Conservation (phyloP, 2,113 vertebrate genomes). For the Aphyosemion australe region DNA sequence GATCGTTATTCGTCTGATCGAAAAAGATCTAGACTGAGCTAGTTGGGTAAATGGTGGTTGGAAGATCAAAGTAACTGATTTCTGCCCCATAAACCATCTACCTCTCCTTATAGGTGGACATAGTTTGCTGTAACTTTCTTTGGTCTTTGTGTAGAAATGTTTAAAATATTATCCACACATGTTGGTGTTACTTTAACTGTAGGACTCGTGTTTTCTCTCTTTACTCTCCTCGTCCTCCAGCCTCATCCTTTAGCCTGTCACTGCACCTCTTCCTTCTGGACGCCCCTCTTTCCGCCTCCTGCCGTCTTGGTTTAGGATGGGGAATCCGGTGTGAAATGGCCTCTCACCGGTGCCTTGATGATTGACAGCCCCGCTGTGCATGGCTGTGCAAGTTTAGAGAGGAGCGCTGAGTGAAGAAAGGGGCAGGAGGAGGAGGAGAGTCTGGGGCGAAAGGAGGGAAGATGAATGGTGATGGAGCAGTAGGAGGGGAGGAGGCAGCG, state of each 20-base stretch:
- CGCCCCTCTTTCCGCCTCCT: slow-evolving; percentile 1
- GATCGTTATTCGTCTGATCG: too few species aligned
- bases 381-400: slow-evolving; percentile 25
- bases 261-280: slow-evolving; percentile 20
- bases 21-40: too few species aligned
- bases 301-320: slow-evolving; percentile 42
- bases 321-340: slow-evolving; percentile 59
- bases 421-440: slow-evolving; percentile 16
- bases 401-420: slow-evolving; percentile 13
- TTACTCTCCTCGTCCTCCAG: slow-evolving; percentile 13
- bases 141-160: too few species aligned
- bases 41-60: too few species aligned
- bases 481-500: slow-evolving; percentile 2
- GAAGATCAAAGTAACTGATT: too few species aligned
- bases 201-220: slow-evolving; percentile 1
- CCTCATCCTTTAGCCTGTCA: slow-evolving; percentile 45
- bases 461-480: slow-evolving; percentile 55
- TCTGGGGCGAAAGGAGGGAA: slow-evolving; percentile 32
- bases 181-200: too few species aligned
- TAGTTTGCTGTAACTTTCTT: too few species aligned
- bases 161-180: too few species aligned
- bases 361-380: slow-evolving; percentile 58
- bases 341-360: slow-evolving; percentile 53
- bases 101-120: too few species aligned
- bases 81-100: too few species aligned